These are phyloP conservation scores for Alca torda DNA, from an alignment of 2,797 vertebrate genomes.

Conservation along the genomic window DNA sequence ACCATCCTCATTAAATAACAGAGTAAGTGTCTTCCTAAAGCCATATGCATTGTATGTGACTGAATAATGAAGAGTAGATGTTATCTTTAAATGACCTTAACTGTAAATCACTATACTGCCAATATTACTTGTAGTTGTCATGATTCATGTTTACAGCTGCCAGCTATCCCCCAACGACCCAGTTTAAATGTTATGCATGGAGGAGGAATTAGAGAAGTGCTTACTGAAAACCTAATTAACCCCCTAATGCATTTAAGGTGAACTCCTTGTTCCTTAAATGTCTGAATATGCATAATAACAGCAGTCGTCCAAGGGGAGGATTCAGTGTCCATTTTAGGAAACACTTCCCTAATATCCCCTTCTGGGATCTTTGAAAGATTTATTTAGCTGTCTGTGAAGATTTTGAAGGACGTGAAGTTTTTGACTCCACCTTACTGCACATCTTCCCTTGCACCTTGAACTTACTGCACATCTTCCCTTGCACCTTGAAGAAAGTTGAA, in stretches of 20 bases:
- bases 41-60: background rate
- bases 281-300: conserved; percentile 37
- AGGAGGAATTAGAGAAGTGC: conserved; percentile 35
- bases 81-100: conserved; percentile 9
- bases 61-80: background rate
- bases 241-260: conserved; percentile 24
- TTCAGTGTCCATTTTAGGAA: background rate
- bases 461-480: background rate
- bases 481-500: background rate
- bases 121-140: background rate
- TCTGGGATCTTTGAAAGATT: conserved; percentile 1
- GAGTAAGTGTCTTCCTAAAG: background rate
- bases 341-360: background rate
- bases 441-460: background rate
- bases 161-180: background rate
- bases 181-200: conserved; percentile 33
- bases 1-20: background rate
- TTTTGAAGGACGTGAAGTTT: background rate
- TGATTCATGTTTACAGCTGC: conserved; percentile 25
- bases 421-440: background rate
- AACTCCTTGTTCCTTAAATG: conserved; percentile 26
- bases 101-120: background rate
- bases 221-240: conserved; percentile 69
- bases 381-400: background rate
- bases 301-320: background rate